Evolutionary conservation across 2,888 invertebrate species (phyloP), one percentile per base, ranked within the genome.

Genomic region (Drosophila niveifrons): DNA sequence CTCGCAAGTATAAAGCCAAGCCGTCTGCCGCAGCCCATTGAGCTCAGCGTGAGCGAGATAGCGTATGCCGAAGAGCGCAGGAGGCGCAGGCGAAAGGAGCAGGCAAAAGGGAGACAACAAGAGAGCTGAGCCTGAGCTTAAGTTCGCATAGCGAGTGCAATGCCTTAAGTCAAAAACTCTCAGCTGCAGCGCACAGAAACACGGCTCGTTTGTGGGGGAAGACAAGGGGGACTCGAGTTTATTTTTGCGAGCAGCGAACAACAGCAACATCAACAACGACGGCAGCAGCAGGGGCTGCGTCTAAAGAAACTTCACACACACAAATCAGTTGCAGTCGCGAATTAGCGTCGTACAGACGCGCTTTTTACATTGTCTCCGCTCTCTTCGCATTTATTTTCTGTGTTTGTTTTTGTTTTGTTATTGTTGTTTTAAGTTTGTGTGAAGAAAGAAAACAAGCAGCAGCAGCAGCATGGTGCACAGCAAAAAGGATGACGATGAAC

Each of bases 291-390:
- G 52, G 36, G 31, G 34, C 80, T 47, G 28, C 51, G 48, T 72
- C 43, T 31, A 13, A 18, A 66, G 59, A 66, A 67, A 75, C 86
- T 72, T 75, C 75, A 83, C 80, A 82, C 75, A 80, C 77, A 81
- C 72, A 69, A 88, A 78, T 85, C 84, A 85, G 89, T 85, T 85
- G 84, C 84, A 85, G 77, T 85, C 85, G 89, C 84, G 89, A 84
- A 83, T 84, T 83, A 79, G 81, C 78, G 77, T 77, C 75, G 82
- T 66, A 72, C 70, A 71, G 89, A 88, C 88, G 88, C 82, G 75
- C 48, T 76, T 72, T 51, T 69, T 64, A 28, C 4, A 36, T 47
- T 58, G 50, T 58, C 55, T 59, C 66, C 23, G 9, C 51, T 39
- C 34, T 34, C 34, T 31, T 8, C 3, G 34, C 23, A 15, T 29